Evolutionary conservation across 2,797 vertebrate species (phyloP), one percentile per base, ranked within the genome.

Genomic region (Apogon hyalosoma): DNA sequence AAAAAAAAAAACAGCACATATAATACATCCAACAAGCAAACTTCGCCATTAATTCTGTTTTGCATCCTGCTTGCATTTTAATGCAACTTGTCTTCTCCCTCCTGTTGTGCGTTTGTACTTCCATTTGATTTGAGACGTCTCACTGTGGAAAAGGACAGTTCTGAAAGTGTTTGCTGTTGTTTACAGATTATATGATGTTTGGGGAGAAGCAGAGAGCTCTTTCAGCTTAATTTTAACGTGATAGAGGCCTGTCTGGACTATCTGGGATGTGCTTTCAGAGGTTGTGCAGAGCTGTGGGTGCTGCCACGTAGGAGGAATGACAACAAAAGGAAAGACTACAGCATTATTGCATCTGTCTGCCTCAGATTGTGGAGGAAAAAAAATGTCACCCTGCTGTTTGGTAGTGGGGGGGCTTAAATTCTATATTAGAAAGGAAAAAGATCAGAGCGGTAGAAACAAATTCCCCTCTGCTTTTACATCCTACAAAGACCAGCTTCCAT

Each of bases 221-320:
- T 81, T 70, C 4, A 57, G 49, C 45, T 66, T 72, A 45, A 41
- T 68, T 82, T 67, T 49, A 67, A 71, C 56, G 49, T 64, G 69
- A 83, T 69, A 59, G 77, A 69, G 28, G 61, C 64, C 73, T 72
- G 83, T 78, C 75, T 82, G 33, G 52, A 62, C 69, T 61, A 61
- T 78, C 47, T 62, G 79, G 57, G 47, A 75, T 72, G 69, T 28
- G 57, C 73, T 55, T 59, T 58, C 47, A 52, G 54, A 42, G 56
- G 19, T 51, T 75, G 4, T 52, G 47, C 63, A 58, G 66, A 47
- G 60, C 45, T 48, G 67, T 67, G 70, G 82, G 38, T 53, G 70
- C 63, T 50, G 69, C 53, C 39, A 40, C 36, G 75, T 67, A 55
- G 76, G 80, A 69, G 75, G 77, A 54, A 15, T 1, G 60, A 52